phyloP scores from a whole-genome alignment of 1,140 invertebrate species.

The Steinernema khuongi region DNA sequence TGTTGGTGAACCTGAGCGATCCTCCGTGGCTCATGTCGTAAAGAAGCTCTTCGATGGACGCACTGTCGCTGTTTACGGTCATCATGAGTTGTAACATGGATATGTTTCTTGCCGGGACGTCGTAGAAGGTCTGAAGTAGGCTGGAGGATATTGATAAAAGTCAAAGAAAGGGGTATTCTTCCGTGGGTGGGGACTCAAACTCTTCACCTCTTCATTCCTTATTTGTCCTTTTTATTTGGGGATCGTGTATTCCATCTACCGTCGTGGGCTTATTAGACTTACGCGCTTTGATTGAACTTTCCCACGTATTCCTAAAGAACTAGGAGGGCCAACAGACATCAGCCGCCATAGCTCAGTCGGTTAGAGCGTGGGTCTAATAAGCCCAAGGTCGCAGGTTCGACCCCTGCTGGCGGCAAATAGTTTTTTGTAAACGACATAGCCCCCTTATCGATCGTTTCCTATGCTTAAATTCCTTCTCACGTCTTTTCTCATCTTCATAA shows the following conservation, averaged over 20 bases:
- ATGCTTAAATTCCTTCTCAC: no score
- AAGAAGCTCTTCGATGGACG: constrained; percentile 25
- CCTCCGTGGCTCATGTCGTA: constrained; percentile 28
- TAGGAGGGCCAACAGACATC: no score
- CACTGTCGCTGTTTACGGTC: constrained; percentile 26
- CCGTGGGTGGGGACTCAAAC: neutral
- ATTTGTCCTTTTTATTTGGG: no score
- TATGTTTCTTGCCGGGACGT: constrained; percentile 27
- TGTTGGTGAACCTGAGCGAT: constrained; percentile 17
- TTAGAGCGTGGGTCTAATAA: constrained; percentile 37
- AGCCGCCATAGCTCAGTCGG: no score
- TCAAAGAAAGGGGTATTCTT: neutral
- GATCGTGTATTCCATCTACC: no score
- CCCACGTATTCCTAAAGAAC: no score
- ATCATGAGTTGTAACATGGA: constrained; percentile 25
- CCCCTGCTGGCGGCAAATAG: constrained; percentile 33
- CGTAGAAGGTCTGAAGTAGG: constrained; percentile 27
- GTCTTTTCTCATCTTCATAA: no score
- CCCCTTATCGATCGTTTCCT: no score
- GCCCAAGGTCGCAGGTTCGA: constrained; percentile 35
- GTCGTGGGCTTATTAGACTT: no score
- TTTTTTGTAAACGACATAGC: no score
- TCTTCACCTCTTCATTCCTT: neutral
- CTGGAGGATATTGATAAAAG: no score
- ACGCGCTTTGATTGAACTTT: no score